A percentile compares a stretch with the other conserved stretches of the same genome.
Conservation (phyloP, 2,888 invertebrate species). For the Thumatha senex region DNA sequence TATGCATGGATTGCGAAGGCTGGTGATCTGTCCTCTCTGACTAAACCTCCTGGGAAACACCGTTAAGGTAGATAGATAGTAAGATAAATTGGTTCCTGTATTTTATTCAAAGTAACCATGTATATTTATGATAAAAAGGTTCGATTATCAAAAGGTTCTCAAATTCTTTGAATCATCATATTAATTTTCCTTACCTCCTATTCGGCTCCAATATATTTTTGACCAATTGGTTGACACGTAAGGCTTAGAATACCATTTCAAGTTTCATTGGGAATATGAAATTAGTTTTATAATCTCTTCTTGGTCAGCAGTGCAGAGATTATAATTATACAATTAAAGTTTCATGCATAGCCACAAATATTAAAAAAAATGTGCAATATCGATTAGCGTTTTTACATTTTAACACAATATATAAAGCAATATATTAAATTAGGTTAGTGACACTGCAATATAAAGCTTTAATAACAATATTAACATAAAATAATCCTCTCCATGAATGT, state of each 20-base stretch:
- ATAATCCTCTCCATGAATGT: slow-evolving; percentile 76
- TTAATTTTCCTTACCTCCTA: too few relatives aligned
- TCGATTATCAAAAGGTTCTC: too few relatives aligned
- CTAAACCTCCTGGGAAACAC: too few relatives aligned
- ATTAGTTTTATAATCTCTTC: slow-evolving; percentile 15
- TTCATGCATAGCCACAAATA: slow-evolving; percentile 15
- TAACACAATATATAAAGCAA: slow-evolving; percentile 16
- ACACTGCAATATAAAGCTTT: slow-evolving; percentile 55
- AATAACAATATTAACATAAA: slow-evolving; percentile 23
- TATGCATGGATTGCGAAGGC: too few relatives aligned
- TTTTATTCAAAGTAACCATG: too few relatives aligned
- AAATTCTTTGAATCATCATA: too few relatives aligned
- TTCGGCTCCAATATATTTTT: background rate
- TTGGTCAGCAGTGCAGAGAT: slow-evolving; percentile 55
- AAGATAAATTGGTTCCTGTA: too few relatives aligned
- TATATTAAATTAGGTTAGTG: slow-evolving; percentile 62
- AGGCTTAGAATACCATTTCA: background rate
- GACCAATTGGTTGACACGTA: background rate
- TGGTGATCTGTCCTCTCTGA: too few relatives aligned
- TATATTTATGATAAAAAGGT: too few relatives aligned
- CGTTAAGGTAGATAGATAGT: too few relatives aligned
- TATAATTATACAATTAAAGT: slow-evolving; percentile 2
- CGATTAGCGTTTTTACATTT: slow-evolving; percentile 2
- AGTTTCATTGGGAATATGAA: background rate
- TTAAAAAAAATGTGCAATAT: slow-evolving; percentile 3